Percentiles rank a stretch among this genome's conserved stretches.
Conservation (phyloP, 2,888 invertebrate species). For the Stomorhina lunata region DNA sequence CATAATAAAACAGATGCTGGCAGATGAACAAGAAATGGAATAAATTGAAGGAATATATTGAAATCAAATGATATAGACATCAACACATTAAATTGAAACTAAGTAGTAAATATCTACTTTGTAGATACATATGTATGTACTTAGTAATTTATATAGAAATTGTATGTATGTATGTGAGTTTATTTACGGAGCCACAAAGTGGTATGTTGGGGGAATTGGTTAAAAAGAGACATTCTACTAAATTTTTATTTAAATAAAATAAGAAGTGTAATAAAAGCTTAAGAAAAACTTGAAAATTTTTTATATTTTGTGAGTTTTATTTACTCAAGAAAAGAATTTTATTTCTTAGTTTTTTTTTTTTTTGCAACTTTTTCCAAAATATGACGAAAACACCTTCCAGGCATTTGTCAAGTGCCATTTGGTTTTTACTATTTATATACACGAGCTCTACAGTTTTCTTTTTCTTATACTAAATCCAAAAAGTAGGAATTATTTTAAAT, state of each 20-base stretch:
- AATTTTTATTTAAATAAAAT: not conserved
- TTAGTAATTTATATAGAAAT: too few species aligned
- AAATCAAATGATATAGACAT: conserved; percentile 16
- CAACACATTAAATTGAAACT: conserved; percentile 25
- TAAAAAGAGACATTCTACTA: not conserved
- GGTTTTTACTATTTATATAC: conserved; percentile 18
- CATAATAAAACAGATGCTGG: conserved; percentile 55
- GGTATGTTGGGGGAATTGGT: conserved; percentile 27
- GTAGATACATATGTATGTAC: not conserved
- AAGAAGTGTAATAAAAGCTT: conserved; percentile 49
- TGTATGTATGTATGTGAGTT: not conserved
- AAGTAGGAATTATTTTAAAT: conserved; percentile 52
- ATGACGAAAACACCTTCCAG: conserved; percentile 57
- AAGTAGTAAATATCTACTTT: not conserved
- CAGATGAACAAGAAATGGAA: conserved; percentile 34
- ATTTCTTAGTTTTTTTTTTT: conserved; percentile 10
- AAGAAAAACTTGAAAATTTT: conserved; percentile 45
- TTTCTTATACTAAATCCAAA: too few species aligned
- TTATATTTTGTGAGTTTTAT: conserved; percentile 35
- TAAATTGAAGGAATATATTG: conserved; percentile 30
- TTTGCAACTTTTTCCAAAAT: conserved; percentile 16
- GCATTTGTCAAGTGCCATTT: conserved; percentile 60
- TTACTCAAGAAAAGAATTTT: conserved; percentile 45
- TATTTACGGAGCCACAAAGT: conserved; percentile 35
- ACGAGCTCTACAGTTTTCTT: conserved; percentile 3